These are phyloP conservation scores for Troilus luridus DNA, from an alignment of 2,888 invertebrate genomes.

Conservation along the genomic window DNA sequence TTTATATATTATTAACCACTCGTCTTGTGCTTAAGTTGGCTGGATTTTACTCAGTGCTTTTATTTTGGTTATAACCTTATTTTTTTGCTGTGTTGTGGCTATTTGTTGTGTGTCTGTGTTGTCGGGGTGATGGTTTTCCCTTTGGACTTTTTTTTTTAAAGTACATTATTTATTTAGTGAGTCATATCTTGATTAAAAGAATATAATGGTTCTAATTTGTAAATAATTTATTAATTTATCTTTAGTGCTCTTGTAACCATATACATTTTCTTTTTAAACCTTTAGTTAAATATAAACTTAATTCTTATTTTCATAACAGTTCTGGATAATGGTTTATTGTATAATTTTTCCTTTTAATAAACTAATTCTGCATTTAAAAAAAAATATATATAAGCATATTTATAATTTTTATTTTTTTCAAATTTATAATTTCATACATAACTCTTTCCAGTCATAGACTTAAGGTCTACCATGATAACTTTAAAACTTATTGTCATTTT, in stretches of 20 bases:
- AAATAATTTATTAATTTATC: neutral
- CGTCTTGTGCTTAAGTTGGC: slow-evolving; percentile 41
- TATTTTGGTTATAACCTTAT: slow-evolving; percentile 15
- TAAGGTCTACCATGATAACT: no score
- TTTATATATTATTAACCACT: slow-evolving; percentile 27
- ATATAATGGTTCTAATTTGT: neutral
- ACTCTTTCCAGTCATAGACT: neutral
- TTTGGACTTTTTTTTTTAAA: neutral
- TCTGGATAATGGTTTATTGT: neutral
- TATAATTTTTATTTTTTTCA: neutral
- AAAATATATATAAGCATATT: neutral
- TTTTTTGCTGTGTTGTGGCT: slow-evolving; percentile 13
- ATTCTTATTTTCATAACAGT: neutral
- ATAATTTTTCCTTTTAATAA: neutral
- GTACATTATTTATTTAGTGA: neutral
- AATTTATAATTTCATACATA: neutral
- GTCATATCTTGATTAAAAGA: neutral
- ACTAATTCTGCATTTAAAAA: neutral
- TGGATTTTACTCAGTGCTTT: slow-evolving; percentile 14
- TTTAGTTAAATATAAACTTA: neutral
- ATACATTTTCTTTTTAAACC: neutral
- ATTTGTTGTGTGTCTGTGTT: slow-evolving; percentile 1
- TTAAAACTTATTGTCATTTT: no score
- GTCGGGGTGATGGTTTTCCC: slow-evolving; percentile 7
- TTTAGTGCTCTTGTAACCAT: neutral